Evolutionary conservation across 2,888 invertebrate genomes (phyloP).

Genomic region (Arctia plantaginis): DNA sequence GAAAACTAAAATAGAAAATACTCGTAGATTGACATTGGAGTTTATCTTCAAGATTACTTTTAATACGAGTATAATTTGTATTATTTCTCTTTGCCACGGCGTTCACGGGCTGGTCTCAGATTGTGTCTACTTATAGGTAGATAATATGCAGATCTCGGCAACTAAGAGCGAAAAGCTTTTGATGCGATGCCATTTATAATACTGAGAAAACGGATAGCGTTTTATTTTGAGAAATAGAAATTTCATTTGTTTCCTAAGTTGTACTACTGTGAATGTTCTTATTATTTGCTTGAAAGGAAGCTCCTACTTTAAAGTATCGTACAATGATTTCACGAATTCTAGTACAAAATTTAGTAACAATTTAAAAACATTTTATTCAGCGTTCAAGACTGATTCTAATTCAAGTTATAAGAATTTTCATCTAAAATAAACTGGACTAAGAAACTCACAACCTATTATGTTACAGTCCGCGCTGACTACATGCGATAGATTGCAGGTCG

Average conservation of each 20-base stretch:
- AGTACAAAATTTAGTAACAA: not conserved
- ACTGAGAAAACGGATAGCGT: slow-evolving; percentile 25
- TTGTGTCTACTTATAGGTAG: slow-evolving; percentile 46
- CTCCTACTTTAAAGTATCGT: not conserved
- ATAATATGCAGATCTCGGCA: slow-evolving; percentile 45
- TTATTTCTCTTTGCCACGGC: slow-evolving; percentile 60
- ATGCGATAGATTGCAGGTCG: not conserved
- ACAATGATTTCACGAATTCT: not conserved
- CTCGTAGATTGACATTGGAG: slow-evolving; percentile 57
- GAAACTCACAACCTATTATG: not conserved
- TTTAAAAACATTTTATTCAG: not conserved
- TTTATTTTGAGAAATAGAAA: slow-evolving; percentile 8
- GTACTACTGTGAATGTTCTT: not conserved
- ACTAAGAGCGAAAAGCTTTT: slow-evolving; percentile 55
- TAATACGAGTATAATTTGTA: slow-evolving; percentile 62
- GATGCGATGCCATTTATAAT: slow-evolving; percentile 57
- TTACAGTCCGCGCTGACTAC: not conserved
- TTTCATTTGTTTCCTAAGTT: not conserved
- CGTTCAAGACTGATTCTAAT: not conserved
- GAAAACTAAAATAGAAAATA: slow-evolving; percentile 56
- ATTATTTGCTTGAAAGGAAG: not conserved
- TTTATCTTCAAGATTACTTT: slow-evolving; percentile 52
- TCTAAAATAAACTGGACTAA: not conserved
- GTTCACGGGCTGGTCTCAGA: slow-evolving; percentile 38
- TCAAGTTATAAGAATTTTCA: not conserved